Evolutionary conservation across 1,140 invertebrate species (phyloP), one percentile per base, ranked within the genome.

Genomic region (Lepidurus apus): DNA sequence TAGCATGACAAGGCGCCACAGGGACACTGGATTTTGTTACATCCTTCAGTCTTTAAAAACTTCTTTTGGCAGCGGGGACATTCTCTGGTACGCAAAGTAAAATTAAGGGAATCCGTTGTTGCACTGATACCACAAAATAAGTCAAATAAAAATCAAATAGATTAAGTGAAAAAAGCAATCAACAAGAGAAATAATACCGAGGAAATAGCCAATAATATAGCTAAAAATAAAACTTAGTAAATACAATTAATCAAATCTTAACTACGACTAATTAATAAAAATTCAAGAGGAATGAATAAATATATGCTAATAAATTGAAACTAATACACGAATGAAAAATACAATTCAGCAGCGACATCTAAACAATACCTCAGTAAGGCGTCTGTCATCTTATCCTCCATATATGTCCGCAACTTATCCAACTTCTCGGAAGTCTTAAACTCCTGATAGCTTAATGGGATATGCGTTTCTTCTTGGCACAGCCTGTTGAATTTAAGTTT

Each of bases 21-120:
- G 0, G 83, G 73, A 84, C 91, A 92, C 3, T 85, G 88, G 87
- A 92, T 92, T 82, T 90, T 91, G 81, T 92, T 92, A 81, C 91
- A 92, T 2, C 91, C 91, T 77, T 87, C 86, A 76, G 88, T 86
- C 83, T 91, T 91, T 78, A 89, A 86, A 81, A 90, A 91, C 34
- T 87, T 84, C 43, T 85, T 86, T 24, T 86, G 84, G 82, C 91
- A 92, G 1, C 85, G 86, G 42, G 87, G 88, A 84, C 90, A 91
- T 77, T 86, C 88, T 53, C 90, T 87, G 78, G 76, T 82, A 84
- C 79, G 75, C n/a, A 43, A 44, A 42, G 79, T 17, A 43, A 78
- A 26, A 43, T 10, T 13, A 26, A 77, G 34, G 42, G 17, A 78
- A 4, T 34, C 34, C 34, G 34, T 34, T 34, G 4, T 34, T 34